phyloP scores from a whole-genome alignment of 2,888 invertebrate species.

The Lydus trimaculatus region DNA sequence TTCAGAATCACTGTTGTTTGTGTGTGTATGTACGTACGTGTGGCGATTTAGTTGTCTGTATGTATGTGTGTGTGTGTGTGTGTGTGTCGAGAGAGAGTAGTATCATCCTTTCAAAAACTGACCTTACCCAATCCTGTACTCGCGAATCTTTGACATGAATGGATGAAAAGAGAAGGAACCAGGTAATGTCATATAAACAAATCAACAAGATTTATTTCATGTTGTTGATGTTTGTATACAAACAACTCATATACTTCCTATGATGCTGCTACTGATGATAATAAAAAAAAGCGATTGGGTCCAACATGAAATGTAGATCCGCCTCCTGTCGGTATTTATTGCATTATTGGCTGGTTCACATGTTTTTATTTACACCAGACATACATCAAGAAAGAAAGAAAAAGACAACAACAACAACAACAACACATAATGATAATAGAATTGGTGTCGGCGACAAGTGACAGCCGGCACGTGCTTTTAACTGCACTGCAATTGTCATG shows the following conservation, averaged over 20 bases:
- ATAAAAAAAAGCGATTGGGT: slow-evolving; percentile 50
- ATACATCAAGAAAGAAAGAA: neutral
- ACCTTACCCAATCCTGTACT: slow-evolving; percentile 52
- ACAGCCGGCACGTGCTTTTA: slow-evolving; percentile 53
- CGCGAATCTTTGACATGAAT: slow-evolving; percentile 34
- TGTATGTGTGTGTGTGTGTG: neutral
- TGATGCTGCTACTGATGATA: slow-evolving; percentile 17
- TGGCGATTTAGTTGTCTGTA: no score
- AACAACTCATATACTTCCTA: slow-evolving; percentile 50
- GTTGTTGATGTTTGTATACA: neutral
- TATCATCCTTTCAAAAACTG: slow-evolving; percentile 42
- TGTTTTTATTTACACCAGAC: slow-evolving; percentile 31
- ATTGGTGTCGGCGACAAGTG: slow-evolving; percentile 50
- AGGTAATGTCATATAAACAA: slow-evolving; percentile 45
- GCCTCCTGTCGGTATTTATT: slow-evolving; percentile 55
- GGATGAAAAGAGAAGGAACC: slow-evolving; percentile 40
- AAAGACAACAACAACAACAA: no score
- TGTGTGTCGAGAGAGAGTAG: slow-evolving; percentile 4
- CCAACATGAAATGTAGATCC: slow-evolving; percentile 47
- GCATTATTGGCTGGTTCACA: slow-evolving; percentile 54
- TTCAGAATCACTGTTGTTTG: neutral
- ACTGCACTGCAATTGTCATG: slow-evolving; percentile 32
- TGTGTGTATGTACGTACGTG: neutral
- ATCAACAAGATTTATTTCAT: neutral
- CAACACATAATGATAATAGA: slow-evolving; percentile 51